Percentiles rank a stretch among this genome's conserved stretches.
Conservation (phyloP, 2,113 vertebrate genomes). For the Perca fluviatilis region DNA sequence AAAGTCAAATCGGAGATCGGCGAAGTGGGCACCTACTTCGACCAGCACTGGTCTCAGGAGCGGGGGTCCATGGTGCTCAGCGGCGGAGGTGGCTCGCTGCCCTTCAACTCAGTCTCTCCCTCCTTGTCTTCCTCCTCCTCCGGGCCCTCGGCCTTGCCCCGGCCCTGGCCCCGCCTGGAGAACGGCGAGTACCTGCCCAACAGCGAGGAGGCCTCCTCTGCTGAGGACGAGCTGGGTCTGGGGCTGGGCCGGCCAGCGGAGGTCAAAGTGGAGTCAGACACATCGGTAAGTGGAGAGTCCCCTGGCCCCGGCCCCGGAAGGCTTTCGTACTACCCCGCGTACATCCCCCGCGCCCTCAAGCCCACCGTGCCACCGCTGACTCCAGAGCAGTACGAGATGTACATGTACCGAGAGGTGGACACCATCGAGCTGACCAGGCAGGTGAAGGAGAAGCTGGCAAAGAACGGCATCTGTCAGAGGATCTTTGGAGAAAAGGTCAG, state of each 20-base stretch:
- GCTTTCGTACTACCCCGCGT: conserved; percentile 91
- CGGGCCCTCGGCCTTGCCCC: conserved; percentile 88
- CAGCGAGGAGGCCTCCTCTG: conserved; percentile 86
- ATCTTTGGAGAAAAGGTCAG: conserved; percentile 99
- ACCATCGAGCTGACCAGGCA: conserved; percentile 96
- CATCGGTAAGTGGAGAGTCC: conserved; percentile 73
- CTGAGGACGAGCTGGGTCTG: conserved; percentile 86
- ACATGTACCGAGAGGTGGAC: conserved; percentile 99
- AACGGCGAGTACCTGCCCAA: conserved; percentile 81
- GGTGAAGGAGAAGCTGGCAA: conserved; percentile 99
- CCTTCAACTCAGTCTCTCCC: conserved; percentile 92
- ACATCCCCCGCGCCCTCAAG: conserved; percentile 93
- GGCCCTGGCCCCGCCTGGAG: conserved; percentile 88
- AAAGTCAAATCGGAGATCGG: conserved; percentile 98
- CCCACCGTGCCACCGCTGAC: conserved; percentile 96
- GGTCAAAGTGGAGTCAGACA: conserved; percentile 89
- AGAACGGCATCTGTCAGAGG: conserved; percentile 98
- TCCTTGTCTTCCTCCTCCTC: conserved; percentile 94
- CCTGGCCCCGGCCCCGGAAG: conserved; percentile 72
- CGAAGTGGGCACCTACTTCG: conserved; percentile 92
- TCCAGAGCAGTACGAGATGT: conserved; percentile 97
- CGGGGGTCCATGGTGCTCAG: conserved; percentile 73
- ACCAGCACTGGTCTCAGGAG: conserved; percentile 97
- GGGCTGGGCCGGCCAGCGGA: conserved; percentile 81
- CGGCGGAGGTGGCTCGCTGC: conserved; percentile 71